A percentile compares a stretch with the other conserved stretches of the same genome.
Evolutionary conservation across 2,113 vertebrate genomes (phyloP).

Genomic region (Peromyscus maniculatus): DNA sequence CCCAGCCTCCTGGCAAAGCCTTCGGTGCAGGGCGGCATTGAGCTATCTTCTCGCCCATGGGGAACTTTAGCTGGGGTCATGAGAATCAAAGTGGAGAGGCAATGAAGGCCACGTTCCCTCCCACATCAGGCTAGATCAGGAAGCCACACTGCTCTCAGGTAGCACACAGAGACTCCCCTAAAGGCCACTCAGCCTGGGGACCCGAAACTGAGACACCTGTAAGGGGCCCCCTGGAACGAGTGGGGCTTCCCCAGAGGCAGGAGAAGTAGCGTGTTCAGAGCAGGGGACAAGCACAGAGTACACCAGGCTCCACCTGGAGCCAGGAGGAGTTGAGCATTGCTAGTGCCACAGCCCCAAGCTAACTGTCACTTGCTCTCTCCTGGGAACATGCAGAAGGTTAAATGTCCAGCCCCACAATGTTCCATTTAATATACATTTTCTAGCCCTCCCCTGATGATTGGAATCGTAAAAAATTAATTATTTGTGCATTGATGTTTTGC

Average conservation of each 20-base stretch:
- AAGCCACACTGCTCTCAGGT: not conserved
- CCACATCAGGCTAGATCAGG: not conserved
- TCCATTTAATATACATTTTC: not conserved
- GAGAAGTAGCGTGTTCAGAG: rapidly evolving
- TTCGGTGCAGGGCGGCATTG: not conserved
- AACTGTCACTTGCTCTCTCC: too few relatives aligned
- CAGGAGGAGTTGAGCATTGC: not conserved
- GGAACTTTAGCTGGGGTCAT: not conserved
- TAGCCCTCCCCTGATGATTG: too few relatives aligned
- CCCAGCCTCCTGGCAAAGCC: not conserved
- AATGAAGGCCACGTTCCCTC: not conserved
- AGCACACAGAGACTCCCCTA: not conserved
- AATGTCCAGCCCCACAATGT: too few relatives aligned
- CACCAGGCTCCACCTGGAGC: not conserved
- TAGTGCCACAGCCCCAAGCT: not conserved
- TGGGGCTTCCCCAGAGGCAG: not conserved
- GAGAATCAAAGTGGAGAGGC: not conserved
- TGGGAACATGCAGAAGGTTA: rapidly evolving
- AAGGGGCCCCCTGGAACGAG: not conserved
- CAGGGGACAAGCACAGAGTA: too few relatives aligned
- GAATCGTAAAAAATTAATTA: too few relatives aligned
- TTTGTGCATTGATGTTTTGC: not conserved
- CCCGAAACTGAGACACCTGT: not conserved
- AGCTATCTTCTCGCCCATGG: not conserved
- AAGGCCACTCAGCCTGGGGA: not conserved